These are phyloP conservation scores for Plestiodon gilberti DNA, from an alignment of 2,113 vertebrate species.

Conservation along the genomic window DNA sequence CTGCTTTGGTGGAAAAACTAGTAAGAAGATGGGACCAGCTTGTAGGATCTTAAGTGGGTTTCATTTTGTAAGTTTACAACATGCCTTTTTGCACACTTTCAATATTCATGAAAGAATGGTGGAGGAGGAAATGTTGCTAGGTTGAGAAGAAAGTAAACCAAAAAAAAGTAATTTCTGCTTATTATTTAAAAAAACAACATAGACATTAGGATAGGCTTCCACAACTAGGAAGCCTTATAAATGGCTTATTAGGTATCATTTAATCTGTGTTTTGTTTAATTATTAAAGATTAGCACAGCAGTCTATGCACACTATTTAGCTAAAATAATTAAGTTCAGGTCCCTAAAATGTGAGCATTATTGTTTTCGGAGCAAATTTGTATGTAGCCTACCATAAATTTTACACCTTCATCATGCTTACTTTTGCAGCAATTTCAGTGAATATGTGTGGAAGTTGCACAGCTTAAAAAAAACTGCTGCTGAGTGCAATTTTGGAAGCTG, in stretches of 20 bases:
- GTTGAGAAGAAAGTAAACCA: constrained; percentile 39
- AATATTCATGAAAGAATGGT: not conserved
- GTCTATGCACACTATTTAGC: constrained; percentile 53
- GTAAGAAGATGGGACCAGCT: not conserved
- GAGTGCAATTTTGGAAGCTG: constrained; percentile 33
- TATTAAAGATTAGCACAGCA: constrained; percentile 60
- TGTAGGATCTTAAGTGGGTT: not conserved
- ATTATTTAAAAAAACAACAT: constrained; percentile 38
- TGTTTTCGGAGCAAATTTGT: constrained; percentile 49
- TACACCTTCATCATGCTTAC: constrained; percentile 41
- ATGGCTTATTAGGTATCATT: constrained; percentile 61
- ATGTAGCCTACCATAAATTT: constrained; percentile 50
- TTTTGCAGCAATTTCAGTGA: not conserved
- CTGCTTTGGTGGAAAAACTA: not conserved
- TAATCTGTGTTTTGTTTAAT: constrained; percentile 65
- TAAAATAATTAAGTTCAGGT: constrained; percentile 64
- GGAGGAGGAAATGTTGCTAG: not conserved
- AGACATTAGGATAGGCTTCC: constrained; percentile 44
- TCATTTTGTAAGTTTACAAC: not conserved
- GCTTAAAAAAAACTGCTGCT: not conserved
- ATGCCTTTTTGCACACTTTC: not conserved
- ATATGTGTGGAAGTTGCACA: constrained; percentile 4
- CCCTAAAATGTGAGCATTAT: constrained; percentile 47
- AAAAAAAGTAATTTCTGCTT: constrained; percentile 33
- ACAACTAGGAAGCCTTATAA: constrained; percentile 57